Conservation (phyloP, 2,113 vertebrate genomes). For the Tyrannus savana region DNA sequence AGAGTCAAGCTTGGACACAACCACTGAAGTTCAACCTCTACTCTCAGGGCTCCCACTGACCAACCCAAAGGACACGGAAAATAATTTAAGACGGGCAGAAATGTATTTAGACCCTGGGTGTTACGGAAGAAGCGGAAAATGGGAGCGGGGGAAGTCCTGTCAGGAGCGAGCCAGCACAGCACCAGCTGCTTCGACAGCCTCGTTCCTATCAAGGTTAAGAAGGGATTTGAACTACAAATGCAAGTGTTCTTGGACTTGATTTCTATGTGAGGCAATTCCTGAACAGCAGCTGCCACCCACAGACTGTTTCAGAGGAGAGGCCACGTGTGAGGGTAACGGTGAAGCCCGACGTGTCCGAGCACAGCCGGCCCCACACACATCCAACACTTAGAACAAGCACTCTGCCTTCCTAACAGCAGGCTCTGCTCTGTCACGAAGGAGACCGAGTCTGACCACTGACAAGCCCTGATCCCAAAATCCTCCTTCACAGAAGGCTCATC, state of each 20-base stretch:
- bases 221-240: constrained; percentile 23
- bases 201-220: background rate
- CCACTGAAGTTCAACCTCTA: constrained; percentile 61
- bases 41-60: constrained; percentile 50
- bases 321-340: background rate
- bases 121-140: background rate
- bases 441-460: constrained; percentile 18
- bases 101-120: constrained; percentile 51
- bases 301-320: background rate
- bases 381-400: background rate
- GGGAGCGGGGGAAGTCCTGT: background rate
- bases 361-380: background rate
- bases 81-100: constrained; percentile 43
- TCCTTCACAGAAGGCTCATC: constrained; percentile 46
- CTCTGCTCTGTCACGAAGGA: background rate
- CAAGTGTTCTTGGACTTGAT: constrained; percentile 14
- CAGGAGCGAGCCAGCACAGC: background rate
- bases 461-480: constrained; percentile 37
- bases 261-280: background rate
- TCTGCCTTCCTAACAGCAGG: background rate
- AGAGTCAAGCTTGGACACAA: constrained; percentile 66
- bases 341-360: background rate
- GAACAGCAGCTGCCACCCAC: constrained; percentile 42
- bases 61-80: constrained; percentile 38
- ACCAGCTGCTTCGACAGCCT: background rate